Evolutionary conservation across 2,888 invertebrate species (phyloP), one percentile per base, ranked within the genome.

Genomic region (Tipula helvola): DNA sequence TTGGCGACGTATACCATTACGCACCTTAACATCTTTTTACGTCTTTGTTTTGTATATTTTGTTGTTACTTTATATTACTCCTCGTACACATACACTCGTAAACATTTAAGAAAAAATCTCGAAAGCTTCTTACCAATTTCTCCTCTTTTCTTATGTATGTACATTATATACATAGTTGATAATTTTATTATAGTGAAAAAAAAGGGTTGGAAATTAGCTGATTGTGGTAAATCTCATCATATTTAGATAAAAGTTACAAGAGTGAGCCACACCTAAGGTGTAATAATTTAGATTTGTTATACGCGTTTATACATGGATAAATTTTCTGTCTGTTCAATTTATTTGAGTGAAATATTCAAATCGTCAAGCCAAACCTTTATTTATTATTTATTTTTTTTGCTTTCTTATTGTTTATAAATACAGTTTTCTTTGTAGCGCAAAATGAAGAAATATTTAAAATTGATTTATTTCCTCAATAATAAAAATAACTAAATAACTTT

Each of bases 1-100:
- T 87, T 88, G 88, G 88, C 88, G 87, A 88, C 87, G 88, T 87
- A 88, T 86, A 86, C 88, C 87, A 88, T 88, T 88, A 88, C 88
- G 88, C 88, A 88, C 88, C 88, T 88, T 88, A 88, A 87, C 87
- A 87, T 87, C 87, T 88, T 87, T 87, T 86, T 87, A 83, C 86
- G 71, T 28, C 18, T 71, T 71, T 8, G 10, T 3, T 71, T 28
- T 71, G 28, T 71, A 71, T 71, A 57, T 85, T 52, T 44, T 1
- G 8, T 28, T 71, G 71, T 28, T 52, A 16, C 44, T 44, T 44
- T 44, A 52, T 52, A n/a, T 12, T 86, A n/a, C 41, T 41, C 36
- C 3, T 83, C 18, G 41, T 28, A 28, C 28, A 28, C 28, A 28
- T 28, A 28, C 2, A 28, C 28, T 28, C 47, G 5, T 86, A 18